Evolutionary conservation across 2,888 invertebrate genomes (phyloP).

Genomic region (Zhuqinia jingwanae): DNA sequence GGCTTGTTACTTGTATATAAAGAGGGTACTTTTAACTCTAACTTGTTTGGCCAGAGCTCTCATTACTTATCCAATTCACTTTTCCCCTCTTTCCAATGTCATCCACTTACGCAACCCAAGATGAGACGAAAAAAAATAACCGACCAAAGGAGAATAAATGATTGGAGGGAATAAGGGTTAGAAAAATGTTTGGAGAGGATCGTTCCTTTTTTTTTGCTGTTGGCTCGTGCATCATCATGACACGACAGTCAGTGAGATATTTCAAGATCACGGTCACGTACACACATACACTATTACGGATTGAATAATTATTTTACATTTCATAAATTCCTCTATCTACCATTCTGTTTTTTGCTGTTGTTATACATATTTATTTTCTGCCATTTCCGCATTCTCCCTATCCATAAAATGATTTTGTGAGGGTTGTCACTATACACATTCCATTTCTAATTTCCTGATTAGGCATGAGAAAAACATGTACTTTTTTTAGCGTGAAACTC

Average conservation of each 20-base stretch:
- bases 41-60: slow-evolving; percentile 33
- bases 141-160: slow-evolving; percentile 56
- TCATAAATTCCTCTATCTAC: slow-evolving; percentile 15
- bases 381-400: slow-evolving; percentile 47
- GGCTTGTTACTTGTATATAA: neutral
- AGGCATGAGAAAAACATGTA: slow-evolving; percentile 30
- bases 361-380: slow-evolving; percentile 35
- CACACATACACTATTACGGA: neutral
- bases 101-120: slow-evolving; percentile 43
- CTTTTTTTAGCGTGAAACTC: slow-evolving; percentile 48
- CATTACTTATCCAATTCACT: slow-evolving; percentile 69
- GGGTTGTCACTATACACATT: slow-evolving; percentile 32
- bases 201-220: no score
- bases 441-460: slow-evolving; percentile 61
- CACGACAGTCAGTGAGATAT: neutral
- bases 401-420: slow-evolving; percentile 15
- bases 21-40: slow-evolving; percentile 31
- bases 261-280: slow-evolving; percentile 68
- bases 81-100: slow-evolving; percentile 64
- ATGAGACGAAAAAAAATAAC: slow-evolving; percentile 10
- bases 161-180: slow-evolving; percentile 62
- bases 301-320: slow-evolving; percentile 24
- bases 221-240: slow-evolving; percentile 47
- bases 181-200: slow-evolving; percentile 57
- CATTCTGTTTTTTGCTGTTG: neutral